Conservation (phyloP, 1,140 invertebrate species). For the Anadara kagoshimensis region DNA sequence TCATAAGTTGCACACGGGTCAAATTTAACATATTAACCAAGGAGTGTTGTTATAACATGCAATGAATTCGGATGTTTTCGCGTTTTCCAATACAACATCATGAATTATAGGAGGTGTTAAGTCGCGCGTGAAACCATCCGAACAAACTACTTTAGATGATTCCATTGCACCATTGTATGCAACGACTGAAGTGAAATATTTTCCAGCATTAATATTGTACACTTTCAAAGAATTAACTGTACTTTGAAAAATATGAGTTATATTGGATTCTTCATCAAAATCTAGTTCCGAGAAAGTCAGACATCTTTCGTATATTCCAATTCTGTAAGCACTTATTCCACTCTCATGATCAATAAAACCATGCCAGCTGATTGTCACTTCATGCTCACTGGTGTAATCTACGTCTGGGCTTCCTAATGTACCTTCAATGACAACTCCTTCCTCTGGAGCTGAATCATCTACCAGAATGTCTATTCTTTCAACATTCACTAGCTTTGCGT, state of each 20-base stretch:
- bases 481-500: constrained; percentile 22
- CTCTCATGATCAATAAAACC: constrained; percentile 57
- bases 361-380: constrained; percentile 39
- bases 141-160: background rate
- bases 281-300: no score
- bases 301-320: constrained; percentile 2
- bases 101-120: background rate
- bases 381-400: constrained; percentile 44
- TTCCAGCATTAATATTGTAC: no score
- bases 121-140: background rate
- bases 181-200: background rate
- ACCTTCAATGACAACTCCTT: constrained; percentile 47
- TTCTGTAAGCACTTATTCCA: constrained; percentile 44
- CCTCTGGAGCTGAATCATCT: constrained; percentile 42
- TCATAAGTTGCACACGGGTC: no score
- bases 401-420: constrained; percentile 30
- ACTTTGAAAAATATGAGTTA: no score
- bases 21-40: no score
- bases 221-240: no score
- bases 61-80: background rate
- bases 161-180: background rate
- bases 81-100: background rate
- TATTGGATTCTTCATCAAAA: no score
- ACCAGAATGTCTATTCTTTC: constrained; percentile 34
- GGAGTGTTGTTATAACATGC: background rate